Conservation (phyloP, 35 echinoderm and acorn worm species). For the Ophioderma brevispina region DNA sequence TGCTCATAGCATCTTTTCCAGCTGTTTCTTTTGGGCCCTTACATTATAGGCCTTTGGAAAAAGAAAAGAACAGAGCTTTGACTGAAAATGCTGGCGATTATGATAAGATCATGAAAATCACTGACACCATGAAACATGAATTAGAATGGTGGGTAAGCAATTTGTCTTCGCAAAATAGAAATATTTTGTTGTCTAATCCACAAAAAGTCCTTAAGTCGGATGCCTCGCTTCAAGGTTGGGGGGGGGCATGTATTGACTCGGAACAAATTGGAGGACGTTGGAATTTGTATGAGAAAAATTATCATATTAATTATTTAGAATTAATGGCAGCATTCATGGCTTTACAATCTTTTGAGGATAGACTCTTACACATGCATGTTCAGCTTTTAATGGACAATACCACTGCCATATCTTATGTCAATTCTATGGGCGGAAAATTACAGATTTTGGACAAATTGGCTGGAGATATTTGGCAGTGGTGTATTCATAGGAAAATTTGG, state of each 20-base stretch:
- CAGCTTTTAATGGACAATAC: neutral
- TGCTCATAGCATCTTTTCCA: no score
- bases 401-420: neutral
- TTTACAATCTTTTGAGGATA: neutral
- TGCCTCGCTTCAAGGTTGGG: constrained; percentile 42
- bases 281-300: neutral
- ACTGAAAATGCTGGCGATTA: neutral
- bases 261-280: neutral
- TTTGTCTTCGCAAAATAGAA: constrained; percentile 3
- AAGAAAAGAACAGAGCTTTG: neutral
- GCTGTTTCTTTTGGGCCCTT: no score
- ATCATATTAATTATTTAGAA: neutral
- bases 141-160: neutral
- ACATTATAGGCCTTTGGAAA: neutral
- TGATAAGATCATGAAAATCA: neutral
- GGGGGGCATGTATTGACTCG: constrained; percentile 14
- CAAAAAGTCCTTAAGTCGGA: constrained; percentile 30
- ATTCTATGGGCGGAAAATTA: neutral
- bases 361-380: neutral
- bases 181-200: neutral
- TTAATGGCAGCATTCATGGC: neutral
- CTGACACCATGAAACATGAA: neutral
- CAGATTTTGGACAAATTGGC: neutral
- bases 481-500: neutral
- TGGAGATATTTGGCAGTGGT: neutral